Base-by-base conservation (phyloP, 1,140 invertebrate species). In the Fopius arisanus region DNA sequence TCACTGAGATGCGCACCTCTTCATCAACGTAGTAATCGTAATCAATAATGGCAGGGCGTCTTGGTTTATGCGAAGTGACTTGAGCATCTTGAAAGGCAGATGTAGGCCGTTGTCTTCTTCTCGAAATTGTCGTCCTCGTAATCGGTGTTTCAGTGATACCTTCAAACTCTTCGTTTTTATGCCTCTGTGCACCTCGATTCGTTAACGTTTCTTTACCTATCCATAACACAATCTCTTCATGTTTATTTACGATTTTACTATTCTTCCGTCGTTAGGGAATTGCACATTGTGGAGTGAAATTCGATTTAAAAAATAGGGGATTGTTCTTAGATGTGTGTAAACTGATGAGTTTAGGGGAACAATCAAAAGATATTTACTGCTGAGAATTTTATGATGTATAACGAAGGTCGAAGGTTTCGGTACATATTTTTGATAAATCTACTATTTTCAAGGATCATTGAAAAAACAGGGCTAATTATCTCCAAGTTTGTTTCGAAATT, bases 21-120 rank as follows among this genome's bases (percentile, higher is more conserved):
- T 90, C 90, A 70, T 92, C 91, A 75, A 92, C 92, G 78, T 93
- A 93, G 81, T 93, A 93, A 81, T 93, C 92, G 76, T 92, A 93
- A 78, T 92, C 91, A 1, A 86, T 80, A 3, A 90, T 78, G 2
- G 75, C 75, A 29, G 79, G 83, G 68, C 85, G 48, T 86, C 88
- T 80, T 78, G 87, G 23, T 74, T 79, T 84, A n/a, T 76, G 67
- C 21, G 73, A 75, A 31, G 83, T 78, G 12, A 80, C 37, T 41
- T 82, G 67, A 70, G 83, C 87, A 73, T 72, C 66, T 80, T 63
- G 71, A 26, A 5, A 43, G 16, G 67, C 6, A 75, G 54, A 41
- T 31, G 73, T 77, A 26, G 80, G 63, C 16, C 77, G 82, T 40
- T 84, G 84, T 59, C 81, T 79, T 59, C 79, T 78, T 87, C 85